A percentile compares a stretch with the other conserved stretches of the same genome.
Evolutionary conservation across 1,140 invertebrate species (phyloP).

Genomic region (Trinorchestia longiramus): DNA sequence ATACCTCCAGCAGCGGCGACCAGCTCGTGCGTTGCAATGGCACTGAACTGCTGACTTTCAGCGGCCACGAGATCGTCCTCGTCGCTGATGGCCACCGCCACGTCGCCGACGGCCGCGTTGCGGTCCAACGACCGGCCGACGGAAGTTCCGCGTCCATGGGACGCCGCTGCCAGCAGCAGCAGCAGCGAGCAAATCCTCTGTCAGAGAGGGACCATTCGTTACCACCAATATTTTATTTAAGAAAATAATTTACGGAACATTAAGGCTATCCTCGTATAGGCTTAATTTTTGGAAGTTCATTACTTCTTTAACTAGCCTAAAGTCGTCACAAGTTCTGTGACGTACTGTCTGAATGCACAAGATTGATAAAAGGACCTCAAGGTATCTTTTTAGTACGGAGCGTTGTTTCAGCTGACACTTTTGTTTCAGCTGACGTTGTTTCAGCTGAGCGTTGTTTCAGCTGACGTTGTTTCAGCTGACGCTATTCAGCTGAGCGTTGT

Average conservation of each 20-base stretch:
- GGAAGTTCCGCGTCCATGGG: background rate
- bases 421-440: no score
- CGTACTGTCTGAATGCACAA: no score
- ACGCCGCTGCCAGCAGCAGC: background rate
- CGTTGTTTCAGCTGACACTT: no score
- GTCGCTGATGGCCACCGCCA: background rate
- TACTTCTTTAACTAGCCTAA: no score
- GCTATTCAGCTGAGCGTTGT: no score
- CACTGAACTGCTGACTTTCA: constrained; percentile 24
- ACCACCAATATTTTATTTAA: background rate
- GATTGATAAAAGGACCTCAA: no score
- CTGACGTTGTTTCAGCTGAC: no score
- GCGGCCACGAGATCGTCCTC: constrained; percentile 28
- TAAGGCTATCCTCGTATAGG: background rate
- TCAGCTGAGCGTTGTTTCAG: no score
- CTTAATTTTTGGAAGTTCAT: background rate
- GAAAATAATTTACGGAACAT: background rate
- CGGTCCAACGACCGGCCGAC: background rate
- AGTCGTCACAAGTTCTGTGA: no score
- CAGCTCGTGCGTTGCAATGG: constrained; percentile 43
- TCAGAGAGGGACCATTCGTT: background rate
- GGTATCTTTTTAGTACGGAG: no score
- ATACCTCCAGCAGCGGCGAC: constrained; percentile 53
- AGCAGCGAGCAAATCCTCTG: background rate
- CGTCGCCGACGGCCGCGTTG: background rate